phyloP scores from a whole-genome alignment of 2,113 vertebrate species.

The Hippocampus guttulatus region DNA sequence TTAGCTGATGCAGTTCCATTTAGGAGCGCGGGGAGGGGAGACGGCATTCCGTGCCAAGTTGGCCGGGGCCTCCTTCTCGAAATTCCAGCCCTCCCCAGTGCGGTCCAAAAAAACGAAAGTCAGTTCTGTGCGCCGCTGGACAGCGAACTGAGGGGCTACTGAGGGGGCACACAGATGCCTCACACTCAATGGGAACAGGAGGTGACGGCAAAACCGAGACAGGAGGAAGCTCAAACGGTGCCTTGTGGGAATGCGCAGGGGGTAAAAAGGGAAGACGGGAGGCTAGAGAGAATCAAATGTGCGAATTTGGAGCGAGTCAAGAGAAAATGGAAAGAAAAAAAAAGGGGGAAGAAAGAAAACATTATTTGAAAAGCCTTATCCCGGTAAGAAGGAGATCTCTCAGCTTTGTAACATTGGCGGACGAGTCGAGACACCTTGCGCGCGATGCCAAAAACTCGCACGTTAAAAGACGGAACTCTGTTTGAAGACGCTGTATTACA shows the following conservation, averaged over 20 bases:
- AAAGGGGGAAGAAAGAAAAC: not conserved
- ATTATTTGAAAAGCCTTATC: not conserved
- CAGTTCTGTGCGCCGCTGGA: slow-evolving; percentile 65
- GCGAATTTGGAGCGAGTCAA: not conserved
- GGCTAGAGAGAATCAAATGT: not conserved
- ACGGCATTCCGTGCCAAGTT: slow-evolving; percentile 71
- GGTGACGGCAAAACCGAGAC: slow-evolving; percentile 28
- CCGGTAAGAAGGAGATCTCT: not conserved
- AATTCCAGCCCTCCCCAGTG: slow-evolving; percentile 73
- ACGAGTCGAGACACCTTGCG: not conserved
- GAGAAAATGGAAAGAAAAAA: not conserved
- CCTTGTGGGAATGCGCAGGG: slow-evolving; percentile 17
- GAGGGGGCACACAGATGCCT: slow-evolving; percentile 66
- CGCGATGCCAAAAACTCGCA: too few relatives aligned
- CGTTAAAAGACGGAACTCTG: not conserved
- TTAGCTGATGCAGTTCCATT: slow-evolving; percentile 66
- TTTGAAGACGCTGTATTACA: not conserved
- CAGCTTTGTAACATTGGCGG: not conserved
- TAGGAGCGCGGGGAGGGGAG: slow-evolving; percentile 49
- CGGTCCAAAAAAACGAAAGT: slow-evolving; percentile 65
- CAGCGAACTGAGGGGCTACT: slow-evolving; percentile 65
- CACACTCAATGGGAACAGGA: slow-evolving; percentile 55
- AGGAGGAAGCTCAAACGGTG: slow-evolving; percentile 39
- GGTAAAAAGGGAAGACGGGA: slow-evolving; percentile 8
- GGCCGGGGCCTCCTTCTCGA: slow-evolving; percentile 65